Conservation (phyloP, 2,888 invertebrate species). For the Cryptus viduatorius region DNA sequence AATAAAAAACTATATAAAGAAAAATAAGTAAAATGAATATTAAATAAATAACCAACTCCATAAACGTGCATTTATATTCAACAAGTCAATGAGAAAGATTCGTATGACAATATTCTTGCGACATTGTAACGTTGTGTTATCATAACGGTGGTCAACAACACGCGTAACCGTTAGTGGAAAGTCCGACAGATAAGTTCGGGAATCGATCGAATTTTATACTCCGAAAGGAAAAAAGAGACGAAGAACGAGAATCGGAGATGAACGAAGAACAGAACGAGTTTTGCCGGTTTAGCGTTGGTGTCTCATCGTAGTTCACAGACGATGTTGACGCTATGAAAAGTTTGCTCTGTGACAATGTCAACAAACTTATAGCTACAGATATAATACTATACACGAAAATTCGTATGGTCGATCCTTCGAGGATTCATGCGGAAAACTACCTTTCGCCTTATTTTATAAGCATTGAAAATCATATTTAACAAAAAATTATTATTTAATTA, state of each 20-base stretch:
- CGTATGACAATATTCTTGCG: neutral
- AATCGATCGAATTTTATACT: too few species aligned
- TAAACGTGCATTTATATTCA: too few species aligned
- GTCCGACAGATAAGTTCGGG: too few species aligned
- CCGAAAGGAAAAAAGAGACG: neutral
- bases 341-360: conserved; percentile 25
- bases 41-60: too few species aligned
- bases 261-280: conserved; percentile 40
- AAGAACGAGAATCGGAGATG: conserved; percentile 9
- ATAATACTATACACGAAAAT: conserved; percentile 5
- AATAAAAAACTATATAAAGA: too few species aligned
- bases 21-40: too few species aligned
- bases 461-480: too few species aligned
- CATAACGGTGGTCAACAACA: too few species aligned
- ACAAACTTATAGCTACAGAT: neutral
- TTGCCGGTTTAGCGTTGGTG: neutral
- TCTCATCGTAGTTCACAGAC: conserved; percentile 19
- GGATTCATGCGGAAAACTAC: neutral
- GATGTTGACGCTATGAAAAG: neutral
- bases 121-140: neutral
- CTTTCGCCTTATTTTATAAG: too few species aligned
- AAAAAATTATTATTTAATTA: too few species aligned
- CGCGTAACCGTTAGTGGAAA: too few species aligned
- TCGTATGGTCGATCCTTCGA: neutral
- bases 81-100: too few species aligned